These are phyloP conservation scores for Rallus limicola DNA, from an alignment of 2,113 vertebrate species.

Conservation along the genomic window DNA sequence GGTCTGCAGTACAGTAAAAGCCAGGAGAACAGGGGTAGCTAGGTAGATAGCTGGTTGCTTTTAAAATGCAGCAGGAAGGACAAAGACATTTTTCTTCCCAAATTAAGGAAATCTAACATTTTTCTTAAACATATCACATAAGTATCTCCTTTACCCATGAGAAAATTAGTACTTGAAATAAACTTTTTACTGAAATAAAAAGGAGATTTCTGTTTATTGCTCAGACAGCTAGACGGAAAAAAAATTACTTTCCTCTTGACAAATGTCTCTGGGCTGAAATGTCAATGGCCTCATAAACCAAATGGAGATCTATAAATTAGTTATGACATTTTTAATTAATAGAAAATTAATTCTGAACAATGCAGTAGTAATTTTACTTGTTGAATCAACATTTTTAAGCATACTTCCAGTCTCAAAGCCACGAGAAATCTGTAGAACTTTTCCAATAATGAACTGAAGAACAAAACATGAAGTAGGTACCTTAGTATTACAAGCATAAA, in stretches of 20 bases:
- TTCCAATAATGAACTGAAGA: background rate
- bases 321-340: slow-evolving; percentile 16
- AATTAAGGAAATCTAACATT: background rate
- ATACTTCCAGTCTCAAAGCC: background rate
- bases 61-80: background rate
- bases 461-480: background rate
- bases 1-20: background rate
- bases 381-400: background rate
- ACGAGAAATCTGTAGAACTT: background rate
- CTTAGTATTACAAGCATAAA: slow-evolving; percentile 40
- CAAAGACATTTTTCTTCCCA: background rate
- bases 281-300: background rate
- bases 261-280: background rate
- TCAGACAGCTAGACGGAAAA: background rate
- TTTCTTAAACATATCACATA: background rate
- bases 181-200: background rate
- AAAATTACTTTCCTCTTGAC: background rate
- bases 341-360: background rate
- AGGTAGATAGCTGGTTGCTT: background rate
- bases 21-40: background rate
- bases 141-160: background rate
- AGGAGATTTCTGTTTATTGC: background rate
- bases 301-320: background rate
- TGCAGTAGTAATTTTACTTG: background rate
- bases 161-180: background rate